A percentile compares a stretch with the other conserved stretches of the same genome.
Evolutionary conservation across 2,797 vertebrate genomes (phyloP).

Genomic region (Rhyacichthys aspro): DNA sequence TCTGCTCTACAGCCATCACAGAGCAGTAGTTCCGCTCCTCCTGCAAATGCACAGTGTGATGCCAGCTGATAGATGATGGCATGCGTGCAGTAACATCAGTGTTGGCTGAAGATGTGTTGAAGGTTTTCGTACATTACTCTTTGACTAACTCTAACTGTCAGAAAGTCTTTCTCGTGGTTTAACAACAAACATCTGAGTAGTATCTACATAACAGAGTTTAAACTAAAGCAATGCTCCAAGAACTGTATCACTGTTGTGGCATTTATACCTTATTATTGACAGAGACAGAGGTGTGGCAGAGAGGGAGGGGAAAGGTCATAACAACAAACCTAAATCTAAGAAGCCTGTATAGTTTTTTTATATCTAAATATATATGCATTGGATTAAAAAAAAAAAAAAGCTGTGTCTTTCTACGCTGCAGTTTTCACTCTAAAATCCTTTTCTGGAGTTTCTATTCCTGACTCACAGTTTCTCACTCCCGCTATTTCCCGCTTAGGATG

Average conservation of each 20-base stretch:
- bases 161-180: slow-evolving; percentile 34
- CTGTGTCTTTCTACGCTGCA: too few relatives aligned
- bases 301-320: too few relatives aligned
- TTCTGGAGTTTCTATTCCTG: background rate
- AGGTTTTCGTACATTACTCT: background rate
- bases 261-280: too few relatives aligned
- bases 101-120: slow-evolving; percentile 2
- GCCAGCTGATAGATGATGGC: slow-evolving; percentile 43
- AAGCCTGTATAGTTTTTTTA: too few relatives aligned
- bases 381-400: too few relatives aligned
- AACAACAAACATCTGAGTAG: slow-evolving; percentile 63
- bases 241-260: slow-evolving; percentile 63
- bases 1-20: slow-evolving; percentile 46
- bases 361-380: too few relatives aligned
- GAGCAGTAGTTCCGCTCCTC: slow-evolving; percentile 13
- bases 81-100: slow-evolving; percentile 7
- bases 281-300: too few relatives aligned
- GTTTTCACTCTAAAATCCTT: too few relatives aligned
- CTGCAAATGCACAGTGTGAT: slow-evolving; percentile 29
- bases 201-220: slow-evolving; percentile 61
- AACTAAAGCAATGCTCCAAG: slow-evolving; percentile 70
- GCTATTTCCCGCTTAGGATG: slow-evolving; percentile 82
- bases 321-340: too few relatives aligned
- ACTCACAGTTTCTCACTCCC: slow-evolving; percentile 8
- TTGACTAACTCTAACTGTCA: background rate